Conservation (phyloP, 2,797 vertebrate genomes). For the Enteromius afrohamiltoni region DNA sequence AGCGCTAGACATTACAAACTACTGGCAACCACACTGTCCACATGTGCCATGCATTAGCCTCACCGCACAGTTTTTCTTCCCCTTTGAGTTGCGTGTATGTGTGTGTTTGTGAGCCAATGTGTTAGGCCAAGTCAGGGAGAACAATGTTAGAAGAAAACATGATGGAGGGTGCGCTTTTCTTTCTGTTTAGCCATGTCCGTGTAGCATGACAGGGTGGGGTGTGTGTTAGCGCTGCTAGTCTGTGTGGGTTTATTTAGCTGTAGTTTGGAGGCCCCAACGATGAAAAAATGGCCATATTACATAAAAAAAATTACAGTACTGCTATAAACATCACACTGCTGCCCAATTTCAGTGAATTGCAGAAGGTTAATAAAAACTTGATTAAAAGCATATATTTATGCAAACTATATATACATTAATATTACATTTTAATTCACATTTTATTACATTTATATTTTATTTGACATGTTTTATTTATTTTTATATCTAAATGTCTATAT, state of each 20-base stretch:
- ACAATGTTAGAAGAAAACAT: constrained; percentile 50
- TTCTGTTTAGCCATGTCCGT: constrained; percentile 28
- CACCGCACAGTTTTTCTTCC: constrained; percentile 63
- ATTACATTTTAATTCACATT: neutral
- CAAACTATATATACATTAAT: neutral
- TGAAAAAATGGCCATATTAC: neutral
- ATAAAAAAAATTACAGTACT: neutral
- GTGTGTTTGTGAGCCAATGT: constrained; percentile 48
- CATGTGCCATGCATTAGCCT: constrained; percentile 77
- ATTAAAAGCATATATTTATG: neutral
- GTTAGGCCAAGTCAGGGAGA: constrained; percentile 48
- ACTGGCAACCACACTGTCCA: constrained; percentile 79
- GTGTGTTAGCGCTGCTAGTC: constrained; percentile 41
- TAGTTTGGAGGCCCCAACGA: neutral
- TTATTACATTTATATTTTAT: neutral
- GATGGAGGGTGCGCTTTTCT: constrained; percentile 31
- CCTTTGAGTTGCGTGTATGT: constrained; percentile 39
- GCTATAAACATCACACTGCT: neutral
- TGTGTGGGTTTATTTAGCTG: constrained; percentile 28
- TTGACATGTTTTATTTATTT: too few species aligned
- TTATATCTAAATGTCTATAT: neutral
- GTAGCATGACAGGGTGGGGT: constrained; percentile 47
- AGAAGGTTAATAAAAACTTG: neutral
- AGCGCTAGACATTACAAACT: constrained; percentile 81
- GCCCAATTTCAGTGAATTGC: neutral